Base-by-base conservation (phyloP, 2,797 vertebrate species). In the Mus spretus region DNA sequence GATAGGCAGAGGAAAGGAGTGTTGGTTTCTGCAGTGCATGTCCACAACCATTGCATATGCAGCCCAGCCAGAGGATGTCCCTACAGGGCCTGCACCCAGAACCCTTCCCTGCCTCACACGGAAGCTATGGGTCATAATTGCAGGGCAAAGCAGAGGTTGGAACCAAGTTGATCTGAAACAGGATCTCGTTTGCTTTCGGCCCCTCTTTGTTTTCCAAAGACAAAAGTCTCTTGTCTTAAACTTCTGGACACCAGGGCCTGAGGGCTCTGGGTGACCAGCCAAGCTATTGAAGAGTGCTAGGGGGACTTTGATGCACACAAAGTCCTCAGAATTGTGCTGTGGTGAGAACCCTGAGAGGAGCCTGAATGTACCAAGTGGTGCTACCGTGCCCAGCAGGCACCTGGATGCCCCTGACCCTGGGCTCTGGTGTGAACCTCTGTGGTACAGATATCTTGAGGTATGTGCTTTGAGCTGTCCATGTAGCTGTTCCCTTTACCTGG, bases 201-300 rank as follows among this genome's bases (percentile, higher is more conserved):
- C 37, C 12, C n/a, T 20, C 7, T 28, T 67, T 15, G 28, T 47
- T 6, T n/a, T 24, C 31, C 83, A 44, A 12, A 59, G 53, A 40
- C 40, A 0, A 75, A n/a, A 22, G 28, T 40, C 37, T 53, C 31
- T 86, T 83, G 31, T 77, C 74, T 57, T n/a, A 22, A 93, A 24
- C 59, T 24, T 22, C 20, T 67, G 47, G 31, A 34, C 3, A 8
- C 37, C 75, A 6, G 53, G 57, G 59, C 0, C 12, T 2, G 8
- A 31, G 28, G 61, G 20, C 79, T 91, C 8, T 77, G 85, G 26
- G 74, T 50, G 53, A 55, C 59, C 0, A 50, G 14, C 4, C 67
- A n/a, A 53, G 50, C 37, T 0, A 3, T 7, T 55, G 13, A 50
- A 12, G 14, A 3, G 1, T 4, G 0, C 34, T 19, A 5, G 31